Percentiles rank a stretch among this genome's conserved stretches.
Conservation (phyloP, 2,888 invertebrate species). For the Aromia moschata region DNA sequence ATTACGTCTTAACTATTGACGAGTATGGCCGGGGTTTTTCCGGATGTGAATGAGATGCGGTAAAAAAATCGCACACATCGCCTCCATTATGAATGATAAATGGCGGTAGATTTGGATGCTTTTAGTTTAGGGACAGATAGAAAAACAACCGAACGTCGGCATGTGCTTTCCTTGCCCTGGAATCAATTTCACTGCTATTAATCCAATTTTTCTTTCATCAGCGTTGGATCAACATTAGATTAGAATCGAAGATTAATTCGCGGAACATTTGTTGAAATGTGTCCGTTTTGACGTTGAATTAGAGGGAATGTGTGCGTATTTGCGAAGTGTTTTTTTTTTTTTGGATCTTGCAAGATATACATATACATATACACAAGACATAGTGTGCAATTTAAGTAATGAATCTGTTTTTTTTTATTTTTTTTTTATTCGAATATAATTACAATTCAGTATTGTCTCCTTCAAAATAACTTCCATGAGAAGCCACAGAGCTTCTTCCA, state of each 20-base stretch:
- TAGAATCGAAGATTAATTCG: constrained; percentile 28
- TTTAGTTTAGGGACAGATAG: constrained; percentile 44
- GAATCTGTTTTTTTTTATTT: too few species aligned
- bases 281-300: constrained; percentile 2
- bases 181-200: constrained; percentile 47
- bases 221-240: constrained; percentile 32
- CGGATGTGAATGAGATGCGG: constrained; percentile 38
- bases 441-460: too few species aligned
- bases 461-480: too few species aligned
- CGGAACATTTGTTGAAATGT: constrained; percentile 8
- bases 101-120: constrained; percentile 48
- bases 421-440: too few species aligned
- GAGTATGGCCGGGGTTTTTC: background rate
- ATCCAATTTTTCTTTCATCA: constrained; percentile 40
- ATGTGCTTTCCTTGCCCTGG: constrained; percentile 50
- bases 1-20: constrained; percentile 2
- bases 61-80: constrained; percentile 47
- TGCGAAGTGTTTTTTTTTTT: too few species aligned
- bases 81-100: constrained; percentile 51
- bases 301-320: too few species aligned
- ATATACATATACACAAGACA: too few species aligned
- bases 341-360: too few species aligned
- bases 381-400: too few species aligned
- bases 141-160: constrained; percentile 46
- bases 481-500: too few species aligned